These are phyloP conservation scores for Nerophis ophidion DNA, from an alignment of 2,113 vertebrate genomes.

Conservation along the genomic window DNA sequence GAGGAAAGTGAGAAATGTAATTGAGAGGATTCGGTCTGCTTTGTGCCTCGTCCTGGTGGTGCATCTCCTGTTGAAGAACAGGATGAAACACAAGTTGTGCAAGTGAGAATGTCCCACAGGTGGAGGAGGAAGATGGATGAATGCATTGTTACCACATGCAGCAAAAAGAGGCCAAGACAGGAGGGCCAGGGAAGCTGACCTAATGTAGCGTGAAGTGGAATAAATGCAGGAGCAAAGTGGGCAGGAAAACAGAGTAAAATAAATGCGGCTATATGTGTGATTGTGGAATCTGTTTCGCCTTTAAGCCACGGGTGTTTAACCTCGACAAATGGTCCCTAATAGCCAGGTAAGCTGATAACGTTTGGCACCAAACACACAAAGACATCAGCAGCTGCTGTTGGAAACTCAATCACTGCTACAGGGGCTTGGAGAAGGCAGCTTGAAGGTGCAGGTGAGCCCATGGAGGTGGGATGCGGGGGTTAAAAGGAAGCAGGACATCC, in stretches of 20 bases:
- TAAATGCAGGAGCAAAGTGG: constrained; percentile 17
- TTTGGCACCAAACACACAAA: constrained; percentile 2
- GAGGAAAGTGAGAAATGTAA: constrained; percentile 23
- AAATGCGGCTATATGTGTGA: constrained; percentile 11
- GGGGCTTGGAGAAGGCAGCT: background rate
- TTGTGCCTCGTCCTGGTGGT: background rate
- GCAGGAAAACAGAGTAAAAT: constrained; percentile 5
- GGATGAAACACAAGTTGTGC: background rate
- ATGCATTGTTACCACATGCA: constrained; percentile 9
- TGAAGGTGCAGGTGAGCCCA: constrained; percentile 18
- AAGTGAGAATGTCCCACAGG: background rate
- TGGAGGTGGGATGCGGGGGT: background rate
- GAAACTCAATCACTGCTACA: constrained; percentile 12
- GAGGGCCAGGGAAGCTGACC: constrained; percentile 7
- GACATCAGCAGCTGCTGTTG: constrained; percentile 28
- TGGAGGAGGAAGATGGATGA: constrained; percentile 7
- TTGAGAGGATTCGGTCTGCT: constrained; percentile 8
- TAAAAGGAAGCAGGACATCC: constrained; percentile 17
- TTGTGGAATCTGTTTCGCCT: constrained; percentile 22
- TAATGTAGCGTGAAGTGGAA: constrained; percentile 24
- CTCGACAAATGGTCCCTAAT: constrained; percentile 31
- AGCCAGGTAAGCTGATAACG: constrained; percentile 37
- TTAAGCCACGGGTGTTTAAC: constrained; percentile 44
- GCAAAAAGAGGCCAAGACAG: background rate
- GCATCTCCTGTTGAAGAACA: background rate